Percentiles rank a stretch among this genome's conserved stretches.
phyloP scores from a whole-genome alignment of 2,797 vertebrate genomes.

The Fistularia tabacaria region DNA sequence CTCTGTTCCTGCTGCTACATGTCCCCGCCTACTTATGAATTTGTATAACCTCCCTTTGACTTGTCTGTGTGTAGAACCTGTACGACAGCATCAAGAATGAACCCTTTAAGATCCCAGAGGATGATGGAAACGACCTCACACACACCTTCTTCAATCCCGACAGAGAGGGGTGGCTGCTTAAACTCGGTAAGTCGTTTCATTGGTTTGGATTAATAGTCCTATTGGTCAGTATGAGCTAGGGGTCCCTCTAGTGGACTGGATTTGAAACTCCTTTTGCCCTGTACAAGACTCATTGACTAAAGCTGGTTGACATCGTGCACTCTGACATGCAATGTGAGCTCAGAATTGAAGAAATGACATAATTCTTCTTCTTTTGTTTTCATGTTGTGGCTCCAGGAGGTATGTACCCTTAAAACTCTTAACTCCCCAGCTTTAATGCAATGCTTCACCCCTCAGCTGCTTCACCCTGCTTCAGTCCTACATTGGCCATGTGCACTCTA shows the following conservation, averaged over 20 bases:
- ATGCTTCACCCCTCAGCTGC: constrained; percentile 49
- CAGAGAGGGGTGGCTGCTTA: constrained; percentile 94
- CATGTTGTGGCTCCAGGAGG: constrained; percentile 96
- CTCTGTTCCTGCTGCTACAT: too few species aligned
- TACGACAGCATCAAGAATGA: constrained; percentile 91
- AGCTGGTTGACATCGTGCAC: not conserved
- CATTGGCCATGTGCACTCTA: constrained; percentile 43
- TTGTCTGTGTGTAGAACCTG: constrained; percentile 73
- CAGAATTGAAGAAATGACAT: not conserved
- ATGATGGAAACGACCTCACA: constrained; percentile 90
- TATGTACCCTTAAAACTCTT: constrained; percentile 75
- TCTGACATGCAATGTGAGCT: not conserved
- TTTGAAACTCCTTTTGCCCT: not conserved
- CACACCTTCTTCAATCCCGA: constrained; percentile 96
- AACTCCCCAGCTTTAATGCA: constrained; percentile 23
- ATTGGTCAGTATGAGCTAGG: constrained; percentile 2
- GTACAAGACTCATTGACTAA: not conserved
- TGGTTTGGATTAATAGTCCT: not conserved
- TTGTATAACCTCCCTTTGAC: not conserved
- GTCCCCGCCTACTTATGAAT: not conserved
- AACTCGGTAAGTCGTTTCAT: constrained; percentile 78
- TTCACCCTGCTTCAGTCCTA: constrained; percentile 36
- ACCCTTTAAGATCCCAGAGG: constrained; percentile 93
- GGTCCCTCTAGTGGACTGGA: constrained; percentile 36
- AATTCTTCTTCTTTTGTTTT: constrained; percentile 77